Percentiles rank a stretch among this genome's conserved stretches.
Evolutionary conservation across 2,888 invertebrate species (phyloP).

Genomic region (Lasioglossum pauxillum): DNA sequence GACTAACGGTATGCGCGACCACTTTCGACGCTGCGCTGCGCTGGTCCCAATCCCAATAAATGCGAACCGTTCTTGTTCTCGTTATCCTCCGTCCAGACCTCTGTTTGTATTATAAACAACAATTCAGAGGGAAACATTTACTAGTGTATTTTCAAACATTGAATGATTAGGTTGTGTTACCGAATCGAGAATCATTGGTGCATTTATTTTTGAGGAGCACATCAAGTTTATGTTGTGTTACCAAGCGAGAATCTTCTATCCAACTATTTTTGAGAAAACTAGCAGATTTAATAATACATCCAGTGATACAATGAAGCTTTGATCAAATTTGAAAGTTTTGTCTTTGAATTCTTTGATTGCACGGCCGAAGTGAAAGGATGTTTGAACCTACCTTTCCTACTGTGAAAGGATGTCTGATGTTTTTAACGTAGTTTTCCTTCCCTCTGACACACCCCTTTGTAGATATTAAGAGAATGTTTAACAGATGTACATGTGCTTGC

Average conservation of each 20-base stretch:
- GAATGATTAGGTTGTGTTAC: neutral
- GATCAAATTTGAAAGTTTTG: no score
- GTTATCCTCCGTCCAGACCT: constrained; percentile 8
- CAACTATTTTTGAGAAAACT: no score
- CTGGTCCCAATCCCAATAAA: constrained; percentile 44
- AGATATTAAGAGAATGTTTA: constrained; percentile 23
- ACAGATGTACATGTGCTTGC: neutral
- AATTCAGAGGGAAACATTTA: neutral
- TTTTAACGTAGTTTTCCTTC: neutral
- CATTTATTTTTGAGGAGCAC: no score
- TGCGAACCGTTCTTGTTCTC: constrained; percentile 14
- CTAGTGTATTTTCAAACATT: neutral
- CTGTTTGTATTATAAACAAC: constrained; percentile 16
- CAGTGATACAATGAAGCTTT: no score
- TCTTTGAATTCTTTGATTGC: no score
- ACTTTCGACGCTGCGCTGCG: constrained; percentile 39
- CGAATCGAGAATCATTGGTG: no score
- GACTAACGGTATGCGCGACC: constrained; percentile 31
- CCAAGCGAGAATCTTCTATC: no score
- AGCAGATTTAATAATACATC: no score
- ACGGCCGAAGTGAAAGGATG: no score
- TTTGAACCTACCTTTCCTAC: no score
- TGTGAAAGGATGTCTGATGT: no score
- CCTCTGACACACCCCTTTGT: neutral
- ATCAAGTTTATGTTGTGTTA: no score